Percentiles rank a stretch among this genome's conserved stretches.
Evolutionary conservation across 2,888 invertebrate species (phyloP).

Genomic region (Tetragonula carbonaria): DNA sequence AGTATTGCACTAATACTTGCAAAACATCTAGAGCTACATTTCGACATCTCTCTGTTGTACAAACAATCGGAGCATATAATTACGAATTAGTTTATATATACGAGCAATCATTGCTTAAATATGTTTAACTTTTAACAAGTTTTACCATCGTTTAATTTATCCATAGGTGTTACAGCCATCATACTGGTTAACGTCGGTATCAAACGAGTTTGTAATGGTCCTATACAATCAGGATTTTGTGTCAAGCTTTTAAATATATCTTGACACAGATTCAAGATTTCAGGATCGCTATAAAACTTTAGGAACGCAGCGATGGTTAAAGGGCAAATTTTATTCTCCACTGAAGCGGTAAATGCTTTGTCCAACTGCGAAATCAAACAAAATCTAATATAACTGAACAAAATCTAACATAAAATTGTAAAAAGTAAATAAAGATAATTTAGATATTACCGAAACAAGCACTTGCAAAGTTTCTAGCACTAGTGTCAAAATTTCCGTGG

Average conservation of each 20-base stretch:
- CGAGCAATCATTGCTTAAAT: background rate
- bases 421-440: background rate
- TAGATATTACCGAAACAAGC: conserved; percentile 75
- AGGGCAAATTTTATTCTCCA: conserved; percentile 87
- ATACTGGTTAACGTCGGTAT: conserved; percentile 89
- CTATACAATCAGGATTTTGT: conserved; percentile 86
- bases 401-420: background rate
- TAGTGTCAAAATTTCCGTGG: conserved; percentile 77
- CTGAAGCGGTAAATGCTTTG: conserved; percentile 87
- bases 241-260: conserved; percentile 88
- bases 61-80: background rate
- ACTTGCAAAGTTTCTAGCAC: conserved; percentile 80
- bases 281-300: conserved; percentile 88
- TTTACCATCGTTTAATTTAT: conserved; percentile 78
- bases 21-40: conserved; percentile 88
- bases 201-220: conserved; percentile 87
- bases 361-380: conserved; percentile 85
- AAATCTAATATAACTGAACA: background rate
- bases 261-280: conserved; percentile 86
- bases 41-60: conserved; percentile 81
- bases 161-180: conserved; percentile 77
- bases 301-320: conserved; percentile 88
- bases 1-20: conserved; percentile 87
- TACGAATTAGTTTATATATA: background rate
- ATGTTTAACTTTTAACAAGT: background rate